phyloP scores from a whole-genome alignment of 2,888 invertebrate species.

The Rhamnusium bicolor region DNA sequence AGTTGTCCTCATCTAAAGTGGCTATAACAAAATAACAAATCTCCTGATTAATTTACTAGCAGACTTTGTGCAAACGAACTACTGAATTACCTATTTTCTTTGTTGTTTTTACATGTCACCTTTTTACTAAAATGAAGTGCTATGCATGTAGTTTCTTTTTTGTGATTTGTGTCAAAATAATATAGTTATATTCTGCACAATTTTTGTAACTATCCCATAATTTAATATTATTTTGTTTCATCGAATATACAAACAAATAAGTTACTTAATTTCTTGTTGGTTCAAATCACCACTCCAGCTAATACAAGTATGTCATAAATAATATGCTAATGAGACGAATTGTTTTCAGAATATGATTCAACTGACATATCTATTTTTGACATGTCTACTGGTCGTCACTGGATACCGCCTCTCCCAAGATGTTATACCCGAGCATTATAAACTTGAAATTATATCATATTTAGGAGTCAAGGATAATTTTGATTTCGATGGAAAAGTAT shows the following conservation, averaged over 20 bases:
- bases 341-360: constrained; percentile 46
- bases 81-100: no score
- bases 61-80: no score
- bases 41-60: no score
- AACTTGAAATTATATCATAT: constrained; percentile 68
- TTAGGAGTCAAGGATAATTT: constrained; percentile 73
- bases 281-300: background rate
- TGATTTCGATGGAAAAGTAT: constrained; percentile 74
- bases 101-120: background rate
- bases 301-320: background rate
- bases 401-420: constrained; percentile 67
- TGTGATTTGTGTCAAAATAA: constrained; percentile 5
- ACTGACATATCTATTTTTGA: constrained; percentile 38
- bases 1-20: no score
- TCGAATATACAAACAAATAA: background rate
- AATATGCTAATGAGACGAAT: constrained; percentile 3
- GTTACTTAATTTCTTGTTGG: background rate
- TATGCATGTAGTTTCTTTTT: background rate
- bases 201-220: background rate
- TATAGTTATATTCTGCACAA: background rate
- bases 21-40: no score
- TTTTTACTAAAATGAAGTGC: background rate
- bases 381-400: constrained; percentile 43
- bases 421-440: constrained; percentile 69
- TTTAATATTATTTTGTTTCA: background rate